Percentiles rank a stretch among this genome's conserved stretches.
phyloP scores from a whole-genome alignment of 2,888 invertebrate species.

The Petrolisthes cinctipes region DNA sequence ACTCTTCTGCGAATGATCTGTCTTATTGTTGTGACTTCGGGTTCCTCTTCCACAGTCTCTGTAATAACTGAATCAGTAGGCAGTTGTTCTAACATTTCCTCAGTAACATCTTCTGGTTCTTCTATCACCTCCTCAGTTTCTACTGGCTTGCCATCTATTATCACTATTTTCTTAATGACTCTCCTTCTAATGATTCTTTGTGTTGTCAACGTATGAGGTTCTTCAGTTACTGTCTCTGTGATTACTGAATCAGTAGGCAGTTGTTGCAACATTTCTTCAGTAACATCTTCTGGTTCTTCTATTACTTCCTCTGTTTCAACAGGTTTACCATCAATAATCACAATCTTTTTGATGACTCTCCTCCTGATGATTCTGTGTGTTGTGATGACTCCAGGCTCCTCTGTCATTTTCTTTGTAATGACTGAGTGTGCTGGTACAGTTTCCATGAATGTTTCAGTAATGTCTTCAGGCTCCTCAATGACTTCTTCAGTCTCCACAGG shows the following conservation, averaged over 20 bases:
- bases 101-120: conserved; percentile 39
- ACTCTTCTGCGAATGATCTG: conserved; percentile 39
- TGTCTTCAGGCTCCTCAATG: conserved; percentile 43
- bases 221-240: neutral
- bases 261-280: neutral
- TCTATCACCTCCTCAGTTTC: conserved; percentile 38
- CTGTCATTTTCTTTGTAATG: neutral
- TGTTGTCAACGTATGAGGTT: no score
- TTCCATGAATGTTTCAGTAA: conserved; percentile 20
- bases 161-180: conserved; percentile 33
- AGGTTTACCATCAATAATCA: no score
- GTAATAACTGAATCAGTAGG: conserved; percentile 10
- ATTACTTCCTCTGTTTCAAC: no score
- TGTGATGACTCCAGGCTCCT: conserved; percentile 29
- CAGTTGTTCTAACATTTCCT: conserved; percentile 17
- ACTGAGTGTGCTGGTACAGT: conserved; percentile 26
- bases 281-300: no score
- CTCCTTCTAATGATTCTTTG: neutral
- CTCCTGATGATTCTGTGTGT: neutral
- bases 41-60: conserved; percentile 35
- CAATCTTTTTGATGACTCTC: no score
- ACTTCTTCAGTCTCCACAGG: conserved; percentile 47
- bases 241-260: neutral
- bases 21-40: conserved; percentile 37
- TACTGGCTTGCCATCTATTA: conserved; percentile 47